Conservation (phyloP, 2,113 vertebrate species). For the Recurvirostra avosetta region DNA sequence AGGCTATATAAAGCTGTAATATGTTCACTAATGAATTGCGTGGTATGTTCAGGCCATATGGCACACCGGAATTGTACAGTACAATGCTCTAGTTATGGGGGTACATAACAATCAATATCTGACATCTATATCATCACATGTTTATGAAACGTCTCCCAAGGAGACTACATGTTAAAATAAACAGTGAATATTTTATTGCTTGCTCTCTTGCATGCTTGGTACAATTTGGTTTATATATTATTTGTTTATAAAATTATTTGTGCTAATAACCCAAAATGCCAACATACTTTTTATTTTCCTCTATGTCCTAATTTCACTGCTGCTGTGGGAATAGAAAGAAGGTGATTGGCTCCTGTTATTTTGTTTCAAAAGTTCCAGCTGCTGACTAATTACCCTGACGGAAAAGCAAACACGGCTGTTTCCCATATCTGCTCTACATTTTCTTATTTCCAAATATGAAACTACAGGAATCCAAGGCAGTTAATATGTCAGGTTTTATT, state of each 20-base stretch:
- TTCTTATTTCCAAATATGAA: constrained; percentile 48
- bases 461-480: neutral
- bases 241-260: constrained; percentile 34
- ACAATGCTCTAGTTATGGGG: constrained; percentile 1
- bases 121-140: neutral
- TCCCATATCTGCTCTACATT: neutral
- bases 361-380: constrained; percentile 47
- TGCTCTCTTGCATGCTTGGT: neutral
- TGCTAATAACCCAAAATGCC: neutral
- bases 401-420: constrained; percentile 15
- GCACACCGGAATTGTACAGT: neutral
- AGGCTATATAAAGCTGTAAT: constrained; percentile 42
- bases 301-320: neutral
- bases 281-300: constrained; percentile 30
- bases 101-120: neutral
- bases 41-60: constrained; percentile 55
- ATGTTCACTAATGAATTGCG: constrained; percentile 23
- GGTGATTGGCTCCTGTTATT: neutral
- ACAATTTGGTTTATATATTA: constrained; percentile 5
- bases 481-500: constrained; percentile 53
- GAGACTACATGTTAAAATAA: constrained; percentile 13
- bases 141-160: neutral
- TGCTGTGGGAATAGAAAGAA: neutral
- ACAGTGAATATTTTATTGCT: neutral
- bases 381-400: constrained; percentile 16